Base-by-base conservation (phyloP, 2,888 invertebrate species). In the Flabesymbios commensalis region DNA sequence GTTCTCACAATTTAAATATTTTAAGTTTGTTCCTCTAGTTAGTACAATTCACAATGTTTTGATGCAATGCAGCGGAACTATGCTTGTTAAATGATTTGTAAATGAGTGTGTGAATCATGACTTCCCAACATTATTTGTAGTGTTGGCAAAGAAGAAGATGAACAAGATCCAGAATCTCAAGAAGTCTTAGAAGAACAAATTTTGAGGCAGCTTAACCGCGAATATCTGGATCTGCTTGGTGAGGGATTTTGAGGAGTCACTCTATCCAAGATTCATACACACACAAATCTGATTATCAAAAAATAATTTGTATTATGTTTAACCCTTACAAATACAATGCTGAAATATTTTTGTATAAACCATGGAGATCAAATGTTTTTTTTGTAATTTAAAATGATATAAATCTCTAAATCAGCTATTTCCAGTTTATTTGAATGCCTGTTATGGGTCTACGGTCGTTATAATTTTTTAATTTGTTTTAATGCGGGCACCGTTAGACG, bases 191-290 rank as follows among this genome's bases (percentile, higher is more conserved):
- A 81, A 47, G 81, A 81, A 58, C 78, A 80, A 59, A 84, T 95
- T 52, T 91, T 93, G 64, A 86, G 94, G 61, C 90, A 91, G 61
- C 83, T 94, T 58, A 93, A 94, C 0, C 87, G 93, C 63, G 95
- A 95, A 80, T 92, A 94, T 77, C 83, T 95, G 29, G 94, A 94
- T 72, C 87, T 94, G 1, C 81, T 94, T 3, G 60, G 69, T 69
- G 10, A 36, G 39, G 39, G 39, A 36, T n/a, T 36, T 14, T n/a
- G 39, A n/a, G 10, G 10, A n/a, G 10, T n/a, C 10, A n/a, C 10
- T 10, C 10, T n/a, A 10, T 10, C 39, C 39, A 36, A n/a, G 39
- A n/a, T 36, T n/a, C 10, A n/a, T 36, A n/a, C 39, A n/a, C 39
- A n/a, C 10, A 14, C n/a, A 14, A 14, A 36, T 36, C 39, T n/a